Evolutionary conservation across 2,113 vertebrate species (phyloP).

Genomic region (Atherinomorus stipes): DNA sequence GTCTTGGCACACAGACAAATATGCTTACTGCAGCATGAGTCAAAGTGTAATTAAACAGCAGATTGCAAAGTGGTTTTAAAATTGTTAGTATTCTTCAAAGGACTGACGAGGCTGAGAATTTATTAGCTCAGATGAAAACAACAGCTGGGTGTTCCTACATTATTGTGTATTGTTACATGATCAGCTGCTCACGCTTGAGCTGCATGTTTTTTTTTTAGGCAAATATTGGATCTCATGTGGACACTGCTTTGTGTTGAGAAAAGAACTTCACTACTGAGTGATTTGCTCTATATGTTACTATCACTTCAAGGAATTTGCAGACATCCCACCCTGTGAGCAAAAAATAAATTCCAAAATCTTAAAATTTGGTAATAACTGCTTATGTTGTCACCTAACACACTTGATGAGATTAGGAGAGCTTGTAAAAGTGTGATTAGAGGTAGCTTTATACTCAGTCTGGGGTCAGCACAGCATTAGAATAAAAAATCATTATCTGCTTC

Average conservation of each 20-base stretch:
- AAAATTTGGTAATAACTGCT: not conserved
- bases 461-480: no score
- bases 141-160: not conserved
- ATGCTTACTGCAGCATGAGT: constrained; percentile 4
- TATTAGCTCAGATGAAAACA: not conserved
- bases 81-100: not conserved
- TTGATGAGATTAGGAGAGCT: no score
- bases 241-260: not conserved
- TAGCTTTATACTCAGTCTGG: no score
- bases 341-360: not conserved
- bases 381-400: not conserved
- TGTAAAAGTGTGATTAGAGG: no score
- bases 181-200: not conserved
- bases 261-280: not conserved
- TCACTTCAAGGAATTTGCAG: no score
- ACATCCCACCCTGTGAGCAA: no score
- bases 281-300: no score
- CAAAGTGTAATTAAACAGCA: constrained; percentile 1
- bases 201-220: not conserved
- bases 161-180: not conserved
- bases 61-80: not conserved
- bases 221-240: not conserved
- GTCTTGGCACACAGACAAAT: not conserved
- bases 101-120: not conserved
- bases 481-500: not conserved